A percentile compares a stretch with the other conserved stretches of the same genome.
phyloP scores from a whole-genome alignment of 2,888 invertebrate genomes.

The Tipula vernalis region DNA sequence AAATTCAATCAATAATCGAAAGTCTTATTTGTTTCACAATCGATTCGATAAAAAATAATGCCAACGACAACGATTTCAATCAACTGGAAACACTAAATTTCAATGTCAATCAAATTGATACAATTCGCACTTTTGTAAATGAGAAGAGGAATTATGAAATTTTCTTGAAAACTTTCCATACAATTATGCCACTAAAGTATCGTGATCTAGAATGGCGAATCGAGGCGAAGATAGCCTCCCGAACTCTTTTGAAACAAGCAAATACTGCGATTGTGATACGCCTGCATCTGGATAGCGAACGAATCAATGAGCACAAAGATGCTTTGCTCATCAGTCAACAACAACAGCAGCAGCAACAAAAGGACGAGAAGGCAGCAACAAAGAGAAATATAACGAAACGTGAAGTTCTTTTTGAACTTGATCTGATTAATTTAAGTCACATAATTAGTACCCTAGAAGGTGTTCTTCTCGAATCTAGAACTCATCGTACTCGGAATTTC shows the following conservation, averaged over 20 bases:
- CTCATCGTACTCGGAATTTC: conserved; percentile 35
- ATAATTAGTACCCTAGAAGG: conserved; percentile 48
- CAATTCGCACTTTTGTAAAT: not conserved
- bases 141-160: conserved; percentile 21
- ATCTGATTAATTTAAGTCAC: conserved; percentile 47
- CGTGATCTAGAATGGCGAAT: conserved; percentile 53
- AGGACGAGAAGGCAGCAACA: conserved; percentile 12
- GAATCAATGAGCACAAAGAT: conserved; percentile 31
- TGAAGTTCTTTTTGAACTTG: conserved; percentile 41
- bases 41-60: conserved; percentile 57
- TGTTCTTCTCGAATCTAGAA: conserved; percentile 47
- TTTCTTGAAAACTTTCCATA: conserved; percentile 30
- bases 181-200: conserved; percentile 25
- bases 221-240: conserved; percentile 47
- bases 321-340: conserved; percentile 18
- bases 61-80: conserved; percentile 31
- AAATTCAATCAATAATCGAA: conserved; percentile 46
- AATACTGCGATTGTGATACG: conserved; percentile 47
- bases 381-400: conserved; percentile 28
- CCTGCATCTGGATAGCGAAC: conserved; percentile 37
- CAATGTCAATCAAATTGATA: conserved; percentile 22
- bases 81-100: conserved; percentile 23
- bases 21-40: conserved; percentile 60
- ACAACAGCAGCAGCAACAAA: not conserved
- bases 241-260: conserved; percentile 43